phyloP scores from a whole-genome alignment of 2,888 invertebrate species.

The Andrena minutula region DNA sequence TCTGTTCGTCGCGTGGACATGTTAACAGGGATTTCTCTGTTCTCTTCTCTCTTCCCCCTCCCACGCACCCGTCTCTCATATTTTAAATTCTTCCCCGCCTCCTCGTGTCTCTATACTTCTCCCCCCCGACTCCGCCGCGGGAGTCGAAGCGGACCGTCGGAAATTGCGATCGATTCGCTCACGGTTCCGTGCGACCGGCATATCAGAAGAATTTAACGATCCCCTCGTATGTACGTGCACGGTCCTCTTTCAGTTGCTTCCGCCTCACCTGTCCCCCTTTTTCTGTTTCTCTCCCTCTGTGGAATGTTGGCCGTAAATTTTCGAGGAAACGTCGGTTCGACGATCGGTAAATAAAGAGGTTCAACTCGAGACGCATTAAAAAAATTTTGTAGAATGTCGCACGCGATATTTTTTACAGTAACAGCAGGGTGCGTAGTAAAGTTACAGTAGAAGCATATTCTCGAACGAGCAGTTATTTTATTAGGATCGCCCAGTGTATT shows the following conservation, averaged over 20 bases:
- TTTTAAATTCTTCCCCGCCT: slow-evolving; percentile 16
- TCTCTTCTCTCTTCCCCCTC: background rate
- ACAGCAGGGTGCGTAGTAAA: no score
- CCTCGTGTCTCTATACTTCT: background rate
- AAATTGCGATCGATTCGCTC: background rate
- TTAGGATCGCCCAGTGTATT: no score
- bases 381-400: no score
- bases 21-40: background rate
- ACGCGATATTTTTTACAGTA: no score
- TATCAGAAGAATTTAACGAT: slow-evolving; percentile 28
- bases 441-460: no score
- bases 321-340: slow-evolving; percentile 31
- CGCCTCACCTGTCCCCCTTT: background rate
- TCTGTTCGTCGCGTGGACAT: slow-evolving; percentile 9
- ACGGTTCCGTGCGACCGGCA: background rate
- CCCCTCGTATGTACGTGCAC: slow-evolving; percentile 37
- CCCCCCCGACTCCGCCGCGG: background rate
- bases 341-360: slow-evolving; percentile 23
- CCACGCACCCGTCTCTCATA: background rate
- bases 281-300: background rate
- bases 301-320: background rate
- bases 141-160: background rate
- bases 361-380: background rate
- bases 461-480: no score
- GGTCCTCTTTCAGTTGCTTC: slow-evolving; percentile 38